phyloP scores from a whole-genome alignment of 2,888 invertebrate species.

The Amiota mariae region DNA sequence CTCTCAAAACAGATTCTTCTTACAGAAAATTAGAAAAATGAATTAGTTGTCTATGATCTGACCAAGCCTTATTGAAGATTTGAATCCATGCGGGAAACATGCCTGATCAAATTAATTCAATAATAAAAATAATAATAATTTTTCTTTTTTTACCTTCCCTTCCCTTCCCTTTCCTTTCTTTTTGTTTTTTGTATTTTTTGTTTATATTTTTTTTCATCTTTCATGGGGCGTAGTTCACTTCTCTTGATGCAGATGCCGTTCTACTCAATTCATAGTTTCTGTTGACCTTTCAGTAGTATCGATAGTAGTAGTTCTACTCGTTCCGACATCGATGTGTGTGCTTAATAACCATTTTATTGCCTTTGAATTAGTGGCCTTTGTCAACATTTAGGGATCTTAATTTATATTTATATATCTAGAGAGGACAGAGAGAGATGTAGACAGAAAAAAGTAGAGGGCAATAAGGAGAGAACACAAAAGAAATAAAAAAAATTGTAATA shows the following conservation, averaged over 20 bases:
- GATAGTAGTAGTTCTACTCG: constrained; percentile 49
- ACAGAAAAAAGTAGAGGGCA: constrained; percentile 45
- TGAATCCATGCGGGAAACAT: constrained; percentile 7
- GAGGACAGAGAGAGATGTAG: not conserved
- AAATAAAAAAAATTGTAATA: constrained; percentile 29
- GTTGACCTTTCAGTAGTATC: constrained; percentile 19
- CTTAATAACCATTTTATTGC: constrained; percentile 68
- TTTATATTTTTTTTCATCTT: not conserved
- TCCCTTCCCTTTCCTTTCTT: constrained; percentile 25
- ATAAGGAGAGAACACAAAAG: constrained; percentile 43
- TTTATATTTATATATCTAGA: constrained; percentile 23
- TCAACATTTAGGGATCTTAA: constrained; percentile 67
- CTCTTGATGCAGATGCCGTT: constrained; percentile 22
- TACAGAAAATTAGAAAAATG: constrained; percentile 52
- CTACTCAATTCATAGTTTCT: too few relatives aligned
- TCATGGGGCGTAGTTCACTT: not conserved
- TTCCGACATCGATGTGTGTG: constrained; percentile 58
- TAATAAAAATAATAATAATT: constrained; percentile 27
- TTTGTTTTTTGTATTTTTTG: constrained; percentile 17
- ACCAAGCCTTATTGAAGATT: not conserved
- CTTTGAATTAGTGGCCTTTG: constrained; percentile 67
- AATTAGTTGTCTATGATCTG: constrained; percentile 48
- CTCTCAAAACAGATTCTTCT: too few relatives aligned
- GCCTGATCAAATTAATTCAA: constrained; percentile 36
- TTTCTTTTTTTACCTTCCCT: constrained; percentile 1